Conservation (phyloP, 2,797 vertebrate genomes). For the Lepus oiostolus region DNA sequence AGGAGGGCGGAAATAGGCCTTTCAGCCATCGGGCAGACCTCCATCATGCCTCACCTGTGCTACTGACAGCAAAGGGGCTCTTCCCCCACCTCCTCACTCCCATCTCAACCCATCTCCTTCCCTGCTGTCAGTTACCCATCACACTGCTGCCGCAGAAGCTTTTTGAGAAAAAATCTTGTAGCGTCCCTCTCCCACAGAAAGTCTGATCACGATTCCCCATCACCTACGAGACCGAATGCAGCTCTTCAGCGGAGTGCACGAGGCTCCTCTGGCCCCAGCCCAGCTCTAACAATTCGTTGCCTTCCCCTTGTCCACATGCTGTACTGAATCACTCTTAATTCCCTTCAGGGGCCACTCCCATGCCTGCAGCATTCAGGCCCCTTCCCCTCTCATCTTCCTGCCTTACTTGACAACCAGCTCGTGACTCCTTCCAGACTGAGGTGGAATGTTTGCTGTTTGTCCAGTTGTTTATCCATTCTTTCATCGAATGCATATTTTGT, state of each 20-base stretch:
- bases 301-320: not conserved
- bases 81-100: not conserved
- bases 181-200: not conserved
- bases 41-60: not conserved
- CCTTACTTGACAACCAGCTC: not conserved
- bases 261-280: not conserved
- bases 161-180: not conserved
- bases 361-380: not conserved
- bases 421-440: not conserved
- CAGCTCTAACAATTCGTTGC: not conserved
- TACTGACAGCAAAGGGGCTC: not conserved
- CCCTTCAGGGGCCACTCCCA: not conserved
- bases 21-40: not conserved
- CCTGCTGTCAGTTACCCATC: not conserved
- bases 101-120: not conserved
- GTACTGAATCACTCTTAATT: not conserved
- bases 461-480: not conserved
- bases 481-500: conserved; percentile 14
- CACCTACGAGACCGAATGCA: not conserved
- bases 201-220: not conserved
- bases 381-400: not conserved
- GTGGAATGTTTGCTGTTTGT: not conserved
- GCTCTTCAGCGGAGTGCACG: not conserved
- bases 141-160: not conserved
- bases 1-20: not conserved